Conservation (phyloP, 2,797 vertebrate species). For the Synanceia verrucosa region DNA sequence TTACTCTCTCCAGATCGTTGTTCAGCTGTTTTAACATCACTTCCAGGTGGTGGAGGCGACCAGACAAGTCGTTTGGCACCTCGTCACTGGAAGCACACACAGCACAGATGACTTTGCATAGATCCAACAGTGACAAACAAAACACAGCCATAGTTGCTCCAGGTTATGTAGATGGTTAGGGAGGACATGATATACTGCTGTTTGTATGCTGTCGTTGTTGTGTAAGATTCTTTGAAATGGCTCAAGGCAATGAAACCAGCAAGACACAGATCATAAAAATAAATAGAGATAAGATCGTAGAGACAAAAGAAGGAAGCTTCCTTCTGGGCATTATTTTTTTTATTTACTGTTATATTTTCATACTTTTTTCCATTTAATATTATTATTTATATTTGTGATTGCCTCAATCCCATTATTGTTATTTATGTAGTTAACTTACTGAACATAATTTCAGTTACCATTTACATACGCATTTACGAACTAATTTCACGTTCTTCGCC, state of each 20-base stretch:
- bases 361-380: too few relatives aligned
- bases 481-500: too few relatives aligned
- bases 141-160: not conserved
- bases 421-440: not conserved
- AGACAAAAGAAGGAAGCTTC: too few relatives aligned
- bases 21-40: slow-evolving; percentile 93
- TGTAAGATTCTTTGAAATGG: not conserved
- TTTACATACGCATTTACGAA: not conserved
- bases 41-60: slow-evolving; percentile 90
- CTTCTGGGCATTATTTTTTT: too few relatives aligned
- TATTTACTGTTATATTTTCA: too few relatives aligned
- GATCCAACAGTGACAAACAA: not conserved
- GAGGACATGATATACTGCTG: slow-evolving; percentile 1
- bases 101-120: not conserved
- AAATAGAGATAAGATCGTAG: too few relatives aligned
- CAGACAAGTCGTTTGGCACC: slow-evolving; percentile 82
- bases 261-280: too few relatives aligned
- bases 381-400: too few relatives aligned
- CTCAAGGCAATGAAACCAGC: too few relatives aligned
- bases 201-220: not conserved
- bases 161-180: not conserved
- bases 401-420: not conserved
- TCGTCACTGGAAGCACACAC: slow-evolving; percentile 82
- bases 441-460: not conserved
- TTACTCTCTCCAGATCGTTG: slow-evolving; percentile 90